Conservation (phyloP, 2,797 vertebrate genomes). For the Aplochiton taeniatus region DNA sequence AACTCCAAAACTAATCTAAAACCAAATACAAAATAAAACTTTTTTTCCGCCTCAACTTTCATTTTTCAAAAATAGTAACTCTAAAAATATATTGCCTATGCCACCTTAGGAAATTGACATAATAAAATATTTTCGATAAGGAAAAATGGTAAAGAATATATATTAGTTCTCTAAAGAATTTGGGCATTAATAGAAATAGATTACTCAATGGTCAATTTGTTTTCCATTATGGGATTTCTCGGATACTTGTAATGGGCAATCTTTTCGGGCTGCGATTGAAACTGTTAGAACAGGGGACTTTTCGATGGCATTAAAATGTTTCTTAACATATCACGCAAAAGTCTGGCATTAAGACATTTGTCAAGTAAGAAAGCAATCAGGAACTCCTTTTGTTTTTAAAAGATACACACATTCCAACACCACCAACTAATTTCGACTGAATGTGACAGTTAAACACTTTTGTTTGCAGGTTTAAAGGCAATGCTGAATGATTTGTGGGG, state of each 20-base stretch:
- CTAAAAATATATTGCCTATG: constrained; percentile 81
- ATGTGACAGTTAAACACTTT: constrained; percentile 46
- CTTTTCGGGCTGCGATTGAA: constrained; percentile 21
- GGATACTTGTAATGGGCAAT: constrained; percentile 6
- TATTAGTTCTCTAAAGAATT: constrained; percentile 56
- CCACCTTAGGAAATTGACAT: constrained; percentile 74
- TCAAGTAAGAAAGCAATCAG: constrained; percentile 52
- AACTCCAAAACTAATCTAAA: constrained; percentile 41
- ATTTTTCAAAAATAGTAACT: constrained; percentile 74
- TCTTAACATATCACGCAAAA: constrained; percentile 23
- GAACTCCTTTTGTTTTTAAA: constrained; percentile 46
- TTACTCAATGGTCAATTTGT: constrained; percentile 36
- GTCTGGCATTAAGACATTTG: constrained; percentile 37
- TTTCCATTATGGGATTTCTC: constrained; percentile 9
- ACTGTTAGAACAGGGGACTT: constrained; percentile 37
- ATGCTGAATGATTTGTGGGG: constrained; percentile 43
- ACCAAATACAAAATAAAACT: constrained; percentile 49
- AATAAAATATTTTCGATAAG: constrained; percentile 77
- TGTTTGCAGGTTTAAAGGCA: constrained; percentile 62
- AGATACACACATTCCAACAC: constrained; percentile 46
- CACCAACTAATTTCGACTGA: constrained; percentile 30
- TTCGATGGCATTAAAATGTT: constrained; percentile 56
- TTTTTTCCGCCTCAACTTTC: constrained; percentile 45
- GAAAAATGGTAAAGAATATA: constrained; percentile 69
- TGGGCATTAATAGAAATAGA: constrained; percentile 42